Conservation (phyloP, 2,888 invertebrate species). For the Lepeophtheirus nordmannii region DNA sequence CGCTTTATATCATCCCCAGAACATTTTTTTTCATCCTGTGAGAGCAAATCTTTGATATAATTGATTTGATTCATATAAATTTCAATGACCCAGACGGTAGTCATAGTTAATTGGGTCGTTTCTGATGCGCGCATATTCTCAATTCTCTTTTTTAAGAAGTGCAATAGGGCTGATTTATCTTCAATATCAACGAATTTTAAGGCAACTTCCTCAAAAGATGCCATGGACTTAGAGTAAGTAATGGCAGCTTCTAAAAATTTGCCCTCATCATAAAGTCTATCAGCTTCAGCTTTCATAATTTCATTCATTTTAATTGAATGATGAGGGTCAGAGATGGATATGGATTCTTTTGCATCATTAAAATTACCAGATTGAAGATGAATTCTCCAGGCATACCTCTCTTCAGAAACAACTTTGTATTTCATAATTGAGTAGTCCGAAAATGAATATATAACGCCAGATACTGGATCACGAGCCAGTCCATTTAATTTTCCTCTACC, state of each 20-base stretch:
- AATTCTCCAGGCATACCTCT: slow-evolving; percentile 65
- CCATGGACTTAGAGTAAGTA: slow-evolving; percentile 72
- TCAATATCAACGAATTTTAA: slow-evolving; percentile 70
- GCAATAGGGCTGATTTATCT: slow-evolving; percentile 68
- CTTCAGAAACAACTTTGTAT: slow-evolving; percentile 67
- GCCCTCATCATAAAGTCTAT: slow-evolving; percentile 58
- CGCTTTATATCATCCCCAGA: background rate
- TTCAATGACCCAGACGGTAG: slow-evolving; percentile 88
- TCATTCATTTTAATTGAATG: slow-evolving; percentile 45
- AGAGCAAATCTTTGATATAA: slow-evolving; percentile 35
- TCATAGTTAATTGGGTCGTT: slow-evolving; percentile 73
- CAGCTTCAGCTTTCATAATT: slow-evolving; percentile 73
- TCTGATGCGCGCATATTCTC: slow-evolving; percentile 54
- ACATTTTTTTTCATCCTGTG: background rate
- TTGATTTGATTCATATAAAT: slow-evolving; percentile 73
- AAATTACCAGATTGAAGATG: slow-evolving; percentile 27
- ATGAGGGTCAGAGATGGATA: slow-evolving; percentile 59
- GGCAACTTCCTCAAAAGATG: slow-evolving; percentile 84
- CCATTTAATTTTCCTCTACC: slow-evolving; percentile 43
- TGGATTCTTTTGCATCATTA: slow-evolving; percentile 61
- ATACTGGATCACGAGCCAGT: slow-evolving; percentile 60
- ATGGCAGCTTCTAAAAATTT: slow-evolving; percentile 67
- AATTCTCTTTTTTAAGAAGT: slow-evolving; percentile 61
- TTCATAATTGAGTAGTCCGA: slow-evolving; percentile 69
- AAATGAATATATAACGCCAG: slow-evolving; percentile 63